Conservation (phyloP, 2,113 vertebrate species). For the Myocastor coypus region DNA sequence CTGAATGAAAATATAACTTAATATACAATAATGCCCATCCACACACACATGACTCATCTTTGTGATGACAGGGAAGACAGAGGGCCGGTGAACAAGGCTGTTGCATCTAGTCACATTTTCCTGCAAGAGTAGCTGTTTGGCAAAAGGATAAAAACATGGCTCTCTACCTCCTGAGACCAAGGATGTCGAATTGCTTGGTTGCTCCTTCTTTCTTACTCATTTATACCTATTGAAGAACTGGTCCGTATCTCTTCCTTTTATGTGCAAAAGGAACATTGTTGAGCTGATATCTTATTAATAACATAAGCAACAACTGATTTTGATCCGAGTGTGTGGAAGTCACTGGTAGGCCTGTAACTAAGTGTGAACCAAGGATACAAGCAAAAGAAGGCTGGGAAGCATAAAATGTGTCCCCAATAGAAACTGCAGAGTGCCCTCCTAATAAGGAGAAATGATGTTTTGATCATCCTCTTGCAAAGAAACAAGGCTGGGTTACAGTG, state of each 20-base stretch:
- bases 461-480: conserved; percentile 52
- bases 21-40: background rate
- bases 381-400: conserved; percentile 38
- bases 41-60: background rate
- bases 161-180: background rate
- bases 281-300: conserved; percentile 45
- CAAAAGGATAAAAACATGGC: background rate
- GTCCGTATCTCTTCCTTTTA: background rate
- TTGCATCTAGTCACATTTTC: background rate
- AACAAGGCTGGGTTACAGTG: conserved; percentile 66
- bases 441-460: conserved; percentile 75
- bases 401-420: conserved; percentile 51
- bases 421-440: conserved; percentile 55
- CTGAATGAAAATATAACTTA: conserved; percentile 23
- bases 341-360: background rate
- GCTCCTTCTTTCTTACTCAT: background rate
- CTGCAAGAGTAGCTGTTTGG: background rate
- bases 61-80: background rate
- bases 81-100: background rate
- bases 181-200: background rate
- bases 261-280: conserved; percentile 1
- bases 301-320: background rate
- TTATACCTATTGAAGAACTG: background rate
- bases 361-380: background rate
- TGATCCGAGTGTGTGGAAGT: background rate